Evolutionary conservation across 2,113 vertebrate genomes (phyloP).

Genomic region (Passer montanus): DNA sequence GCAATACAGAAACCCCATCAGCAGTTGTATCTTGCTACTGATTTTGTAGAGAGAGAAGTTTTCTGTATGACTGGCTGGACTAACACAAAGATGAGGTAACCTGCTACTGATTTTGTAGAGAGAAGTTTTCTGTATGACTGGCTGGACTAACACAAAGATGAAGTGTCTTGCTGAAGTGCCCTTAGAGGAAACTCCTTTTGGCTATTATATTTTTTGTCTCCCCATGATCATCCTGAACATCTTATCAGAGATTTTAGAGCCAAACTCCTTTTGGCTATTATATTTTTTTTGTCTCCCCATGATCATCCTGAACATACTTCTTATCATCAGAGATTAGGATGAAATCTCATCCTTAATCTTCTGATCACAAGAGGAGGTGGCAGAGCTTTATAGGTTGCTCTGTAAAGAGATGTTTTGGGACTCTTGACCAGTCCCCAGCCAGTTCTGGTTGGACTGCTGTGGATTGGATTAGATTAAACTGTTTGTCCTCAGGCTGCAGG

Average conservation of each 20-base stretch:
- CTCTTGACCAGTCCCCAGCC: rapidly evolving
- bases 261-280: not conserved
- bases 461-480: not conserved
- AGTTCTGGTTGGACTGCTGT: not conserved
- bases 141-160: not conserved
- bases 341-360: not conserved
- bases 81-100: not conserved
- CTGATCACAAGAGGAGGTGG: not conserved
- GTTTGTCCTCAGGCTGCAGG: not conserved
- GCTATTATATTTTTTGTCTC: not conserved
- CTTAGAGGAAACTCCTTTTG: not conserved
- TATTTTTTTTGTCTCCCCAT: not conserved
- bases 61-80: not conserved
- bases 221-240: not conserved
- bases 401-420: not conserved
- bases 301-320: not conserved
- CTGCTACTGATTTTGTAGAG: not conserved
- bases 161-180: not conserved
- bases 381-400: not conserved
- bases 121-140: not conserved
- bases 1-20: not conserved
- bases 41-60: not conserved
- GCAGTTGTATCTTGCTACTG: not conserved
- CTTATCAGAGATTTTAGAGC: not conserved
- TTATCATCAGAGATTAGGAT: not conserved